Conservation (phyloP, 2,888 invertebrate species). For the Aleiodes alternator region DNA sequence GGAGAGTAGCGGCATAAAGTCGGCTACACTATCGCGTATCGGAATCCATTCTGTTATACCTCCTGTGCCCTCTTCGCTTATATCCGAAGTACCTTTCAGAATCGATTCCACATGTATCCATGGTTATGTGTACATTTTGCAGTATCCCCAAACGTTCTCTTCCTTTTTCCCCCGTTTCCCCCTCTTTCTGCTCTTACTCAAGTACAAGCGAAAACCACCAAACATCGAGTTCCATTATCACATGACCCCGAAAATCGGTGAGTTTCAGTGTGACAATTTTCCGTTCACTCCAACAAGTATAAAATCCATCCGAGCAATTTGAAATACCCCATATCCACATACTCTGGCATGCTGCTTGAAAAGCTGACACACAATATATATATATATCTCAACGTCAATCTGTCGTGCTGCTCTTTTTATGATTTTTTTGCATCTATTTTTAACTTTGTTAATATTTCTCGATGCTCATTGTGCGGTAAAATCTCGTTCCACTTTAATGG, state of each 20-base stretch:
- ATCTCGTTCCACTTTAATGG: constrained; percentile 22
- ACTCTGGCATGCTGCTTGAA: background rate
- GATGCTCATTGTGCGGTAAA: constrained; percentile 1
- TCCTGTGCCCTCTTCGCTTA: constrained; percentile 35
- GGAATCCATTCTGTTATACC: constrained; percentile 28
- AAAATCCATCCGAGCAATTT: constrained; percentile 30
- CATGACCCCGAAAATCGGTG: constrained; percentile 26
- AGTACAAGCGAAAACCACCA: constrained; percentile 24
- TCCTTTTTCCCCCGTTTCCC: background rate
- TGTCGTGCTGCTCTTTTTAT: constrained; percentile 7
- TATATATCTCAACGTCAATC: constrained; percentile 37
- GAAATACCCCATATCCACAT: constrained; percentile 16
- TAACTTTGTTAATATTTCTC: background rate
- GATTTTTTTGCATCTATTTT: background rate
- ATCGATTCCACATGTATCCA: constrained; percentile 31
- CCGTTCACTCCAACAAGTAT: constrained; percentile 30
- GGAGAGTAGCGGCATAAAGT: constrained; percentile 31
- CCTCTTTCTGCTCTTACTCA: background rate
- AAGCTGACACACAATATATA: constrained; percentile 1
- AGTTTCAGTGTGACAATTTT: constrained; percentile 26
- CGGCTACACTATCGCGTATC: constrained; percentile 30
- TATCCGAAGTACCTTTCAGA: constrained; percentile 19
- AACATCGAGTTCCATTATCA: constrained; percentile 34
- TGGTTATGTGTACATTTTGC: constrained; percentile 25
- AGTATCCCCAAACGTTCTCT: constrained; percentile 7